A percentile compares a stretch with the other conserved stretches of the same genome.
These are phyloP conservation scores for Cactoblastis cactorum DNA, from an alignment of 2,888 invertebrate genomes.

Conservation along the genomic window DNA sequence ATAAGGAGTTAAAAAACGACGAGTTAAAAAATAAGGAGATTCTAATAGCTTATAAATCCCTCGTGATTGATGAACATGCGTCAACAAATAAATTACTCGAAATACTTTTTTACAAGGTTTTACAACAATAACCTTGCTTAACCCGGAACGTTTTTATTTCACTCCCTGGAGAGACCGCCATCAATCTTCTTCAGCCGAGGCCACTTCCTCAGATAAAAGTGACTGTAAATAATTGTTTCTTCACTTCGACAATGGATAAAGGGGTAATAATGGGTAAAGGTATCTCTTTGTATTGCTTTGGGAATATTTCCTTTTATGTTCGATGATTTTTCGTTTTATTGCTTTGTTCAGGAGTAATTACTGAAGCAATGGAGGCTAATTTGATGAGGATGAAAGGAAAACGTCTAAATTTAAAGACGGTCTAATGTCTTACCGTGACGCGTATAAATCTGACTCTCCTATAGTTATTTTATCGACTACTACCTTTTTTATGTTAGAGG, in stretches of 20 bases:
- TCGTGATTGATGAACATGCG: background rate
- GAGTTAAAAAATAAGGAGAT: background rate
- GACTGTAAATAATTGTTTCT: background rate
- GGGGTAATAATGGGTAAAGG: background rate
- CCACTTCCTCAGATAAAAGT: background rate
- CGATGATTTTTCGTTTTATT: too few species aligned
- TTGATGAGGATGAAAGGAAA: too few species aligned
- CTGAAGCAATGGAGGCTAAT: too few species aligned
- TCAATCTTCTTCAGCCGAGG: constrained; percentile 1
- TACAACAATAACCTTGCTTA: background rate
- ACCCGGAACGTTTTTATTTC: background rate
- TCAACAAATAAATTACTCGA: background rate
- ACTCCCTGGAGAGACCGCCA: background rate
- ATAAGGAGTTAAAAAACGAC: too few species aligned
- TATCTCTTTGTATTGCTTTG: background rate
- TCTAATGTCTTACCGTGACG: too few species aligned
- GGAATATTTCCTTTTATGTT: too few species aligned
- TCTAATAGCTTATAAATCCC: background rate
- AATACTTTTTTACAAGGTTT: constrained; percentile 3
- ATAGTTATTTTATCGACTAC: too few species aligned
- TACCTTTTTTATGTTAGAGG: too few species aligned
- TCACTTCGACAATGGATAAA: background rate
- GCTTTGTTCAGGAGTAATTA: too few species aligned
- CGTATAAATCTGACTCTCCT: too few species aligned
- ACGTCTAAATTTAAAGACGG: too few species aligned